phyloP scores from a whole-genome alignment of 2,113 vertebrate genomes.

The Castor canadensis region DNA sequence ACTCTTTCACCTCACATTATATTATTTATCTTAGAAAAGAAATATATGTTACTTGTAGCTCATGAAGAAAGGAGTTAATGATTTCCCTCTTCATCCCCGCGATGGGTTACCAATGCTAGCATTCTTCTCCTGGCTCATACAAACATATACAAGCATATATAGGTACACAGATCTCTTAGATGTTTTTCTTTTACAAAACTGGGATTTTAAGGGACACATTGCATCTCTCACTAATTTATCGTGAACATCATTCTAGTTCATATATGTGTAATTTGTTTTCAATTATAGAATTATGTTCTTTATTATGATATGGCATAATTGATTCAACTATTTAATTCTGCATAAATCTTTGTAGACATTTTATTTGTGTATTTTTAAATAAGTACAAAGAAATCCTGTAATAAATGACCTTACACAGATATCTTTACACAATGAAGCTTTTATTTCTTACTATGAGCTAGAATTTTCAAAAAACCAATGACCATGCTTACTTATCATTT shows the following conservation, averaged over 20 bases:
- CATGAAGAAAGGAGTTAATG: neutral
- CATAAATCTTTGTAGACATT: neutral
- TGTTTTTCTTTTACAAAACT: neutral
- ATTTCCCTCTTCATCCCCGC: neutral
- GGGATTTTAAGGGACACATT: neutral
- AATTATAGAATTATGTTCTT: neutral
- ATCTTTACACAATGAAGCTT: neutral
- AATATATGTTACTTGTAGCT: neutral
- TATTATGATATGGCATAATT: neutral
- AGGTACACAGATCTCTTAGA: neutral
- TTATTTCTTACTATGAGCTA: slow-evolving; percentile 26
- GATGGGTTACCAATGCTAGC: neutral
- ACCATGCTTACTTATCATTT: neutral
- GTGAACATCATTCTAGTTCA: neutral
- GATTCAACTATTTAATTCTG: neutral
- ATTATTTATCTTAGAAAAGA: slow-evolving; percentile 10
- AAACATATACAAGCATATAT: neutral
- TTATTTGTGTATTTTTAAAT: neutral
- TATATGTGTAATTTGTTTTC: neutral
- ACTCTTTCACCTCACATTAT: neutral
- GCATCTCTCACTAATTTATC: slow-evolving; percentile 23
- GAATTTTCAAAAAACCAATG: neutral
- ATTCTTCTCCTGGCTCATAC: neutral
- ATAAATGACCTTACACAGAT: neutral
- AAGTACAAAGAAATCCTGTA: neutral